These are phyloP conservation scores for Budorcas taxicolor DNA, from an alignment of 2,113 vertebrate genomes.

Conservation along the genomic window DNA sequence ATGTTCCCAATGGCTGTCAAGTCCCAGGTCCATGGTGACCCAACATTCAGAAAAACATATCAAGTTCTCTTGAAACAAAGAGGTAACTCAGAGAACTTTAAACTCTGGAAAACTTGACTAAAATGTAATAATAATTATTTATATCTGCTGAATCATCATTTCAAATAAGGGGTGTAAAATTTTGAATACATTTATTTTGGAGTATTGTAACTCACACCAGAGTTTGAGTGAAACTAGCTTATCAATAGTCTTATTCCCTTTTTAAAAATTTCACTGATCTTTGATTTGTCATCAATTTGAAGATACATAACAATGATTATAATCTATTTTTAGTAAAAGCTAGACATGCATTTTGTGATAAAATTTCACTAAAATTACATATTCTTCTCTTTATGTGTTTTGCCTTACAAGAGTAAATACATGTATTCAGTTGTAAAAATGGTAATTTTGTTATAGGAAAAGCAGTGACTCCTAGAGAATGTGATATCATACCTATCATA, in stretches of 20 bases:
- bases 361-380: background rate
- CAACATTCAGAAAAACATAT: background rate
- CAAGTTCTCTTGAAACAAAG: background rate
- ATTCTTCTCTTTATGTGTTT: background rate
- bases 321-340: background rate
- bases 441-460: background rate
- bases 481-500: background rate
- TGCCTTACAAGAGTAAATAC: background rate
- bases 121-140: background rate
- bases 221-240: background rate
- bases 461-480: conserved; percentile 34
- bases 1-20: background rate
- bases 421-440: background rate
- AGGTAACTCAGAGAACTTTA: background rate
- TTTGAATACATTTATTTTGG: background rate
- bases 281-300: background rate
- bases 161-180: background rate
- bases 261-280: background rate
- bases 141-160: background rate
- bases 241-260: background rate
- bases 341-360: background rate
- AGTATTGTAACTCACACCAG: background rate
- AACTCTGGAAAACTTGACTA: background rate
- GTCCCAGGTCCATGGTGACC: background rate
- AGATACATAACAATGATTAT: background rate